Conservation (phyloP, 2,113 vertebrate species). For the Brienomyrus brachyistius region DNA sequence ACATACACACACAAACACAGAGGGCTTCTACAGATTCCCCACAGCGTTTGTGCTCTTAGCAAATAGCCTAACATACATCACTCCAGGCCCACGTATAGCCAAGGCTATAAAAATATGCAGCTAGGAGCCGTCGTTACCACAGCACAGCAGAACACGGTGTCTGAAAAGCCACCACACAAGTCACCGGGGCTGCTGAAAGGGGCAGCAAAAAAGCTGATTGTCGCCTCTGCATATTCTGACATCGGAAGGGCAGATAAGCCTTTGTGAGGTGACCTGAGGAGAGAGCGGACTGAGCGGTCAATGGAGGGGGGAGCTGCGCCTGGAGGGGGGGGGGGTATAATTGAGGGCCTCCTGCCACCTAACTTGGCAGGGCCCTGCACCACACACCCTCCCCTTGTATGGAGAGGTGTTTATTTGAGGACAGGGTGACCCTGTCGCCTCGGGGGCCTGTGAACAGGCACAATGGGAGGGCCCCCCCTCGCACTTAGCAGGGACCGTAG, state of each 20-base stretch:
- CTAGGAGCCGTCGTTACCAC: neutral
- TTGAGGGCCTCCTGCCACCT: neutral
- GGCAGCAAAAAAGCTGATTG: neutral
- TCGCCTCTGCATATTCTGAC: neutral
- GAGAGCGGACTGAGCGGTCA: neutral
- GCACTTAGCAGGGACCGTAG: no score
- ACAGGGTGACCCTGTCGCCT: conserved; percentile 15
- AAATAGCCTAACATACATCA: neutral
- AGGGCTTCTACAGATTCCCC: neutral
- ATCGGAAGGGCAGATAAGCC: conserved; percentile 11
- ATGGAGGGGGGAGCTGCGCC: neutral
- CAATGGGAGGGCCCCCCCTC: neutral
- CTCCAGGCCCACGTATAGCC: neutral
- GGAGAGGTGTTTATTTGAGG: conserved; percentile 8
- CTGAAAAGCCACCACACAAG: neutral
- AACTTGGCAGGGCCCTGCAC: neutral
- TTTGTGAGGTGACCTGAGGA: conserved; percentile 11
- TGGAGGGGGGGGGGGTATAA: neutral
- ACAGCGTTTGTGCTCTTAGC: neutral
- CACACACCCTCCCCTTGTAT: neutral
- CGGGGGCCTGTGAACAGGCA: conserved; percentile 9
- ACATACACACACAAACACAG: neutral
- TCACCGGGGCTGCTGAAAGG: neutral
- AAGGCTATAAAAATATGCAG: neutral
- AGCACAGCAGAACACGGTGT: neutral